phyloP scores from a whole-genome alignment of 2,113 vertebrate genomes.

The Rhabdornis inornatus region DNA sequence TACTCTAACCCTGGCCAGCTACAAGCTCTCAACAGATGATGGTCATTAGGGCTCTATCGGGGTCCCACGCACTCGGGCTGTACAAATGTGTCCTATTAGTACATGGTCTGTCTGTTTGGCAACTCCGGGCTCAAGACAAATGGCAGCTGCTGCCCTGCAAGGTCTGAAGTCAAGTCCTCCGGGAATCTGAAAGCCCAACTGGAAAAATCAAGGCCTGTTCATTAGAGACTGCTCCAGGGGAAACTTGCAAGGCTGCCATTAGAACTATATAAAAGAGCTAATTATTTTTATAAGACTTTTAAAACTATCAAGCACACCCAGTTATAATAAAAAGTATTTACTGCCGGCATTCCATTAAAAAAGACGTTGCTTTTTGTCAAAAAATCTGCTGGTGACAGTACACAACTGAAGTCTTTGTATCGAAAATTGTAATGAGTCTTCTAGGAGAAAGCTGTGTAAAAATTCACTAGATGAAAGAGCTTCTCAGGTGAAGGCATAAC shows the following conservation, averaged over 20 bases:
- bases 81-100: slow-evolving; percentile 81
- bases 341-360: slow-evolving; percentile 48
- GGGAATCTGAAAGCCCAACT: slow-evolving; percentile 76
- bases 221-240: slow-evolving; percentile 78
- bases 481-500: not conserved
- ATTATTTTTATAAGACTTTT: slow-evolving; percentile 77
- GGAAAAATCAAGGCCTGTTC: slow-evolving; percentile 76
- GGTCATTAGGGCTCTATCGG: slow-evolving; percentile 70
- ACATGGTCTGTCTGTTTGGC: slow-evolving; percentile 73
- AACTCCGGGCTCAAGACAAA: slow-evolving; percentile 79
- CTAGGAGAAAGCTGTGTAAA: not conserved
- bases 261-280: slow-evolving; percentile 75
- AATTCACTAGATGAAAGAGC: not conserved
- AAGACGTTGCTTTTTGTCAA: slow-evolving; percentile 40
- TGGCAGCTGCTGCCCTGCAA: slow-evolving; percentile 81
- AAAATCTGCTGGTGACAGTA: not conserved
- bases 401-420: not conserved
- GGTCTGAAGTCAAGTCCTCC: slow-evolving; percentile 80
- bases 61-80: slow-evolving; percentile 45
- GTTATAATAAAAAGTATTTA: slow-evolving; percentile 64
- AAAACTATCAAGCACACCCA: slow-evolving; percentile 56
- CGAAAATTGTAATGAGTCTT: not conserved
- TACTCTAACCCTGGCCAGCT: slow-evolving; percentile 67
- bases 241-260: slow-evolving; percentile 73
- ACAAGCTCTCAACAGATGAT: slow-evolving; percentile 78